A percentile compares a stretch with the other conserved stretches of the same genome.
phyloP scores from a whole-genome alignment of 2,113 vertebrate species.

The Calonectris borealis region DNA sequence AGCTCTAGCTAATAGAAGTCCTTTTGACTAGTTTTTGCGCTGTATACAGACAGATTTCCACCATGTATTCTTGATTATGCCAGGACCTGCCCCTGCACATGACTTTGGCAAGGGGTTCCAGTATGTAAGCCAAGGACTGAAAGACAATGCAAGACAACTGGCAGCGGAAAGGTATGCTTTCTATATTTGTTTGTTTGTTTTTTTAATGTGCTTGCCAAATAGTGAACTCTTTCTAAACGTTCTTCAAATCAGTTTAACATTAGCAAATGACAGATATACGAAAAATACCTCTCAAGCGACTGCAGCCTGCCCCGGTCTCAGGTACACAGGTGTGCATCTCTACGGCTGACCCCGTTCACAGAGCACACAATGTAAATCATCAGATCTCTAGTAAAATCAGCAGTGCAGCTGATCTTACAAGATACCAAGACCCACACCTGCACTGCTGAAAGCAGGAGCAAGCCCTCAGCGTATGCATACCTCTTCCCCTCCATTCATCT shows the following conservation, averaged over 20 bases:
- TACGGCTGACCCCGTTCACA: not conserved
- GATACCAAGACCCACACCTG: slow-evolving; percentile 1
- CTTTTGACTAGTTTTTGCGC: not conserved
- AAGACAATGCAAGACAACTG: not conserved
- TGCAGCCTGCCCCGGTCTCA: not conserved
- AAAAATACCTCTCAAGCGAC: not conserved
- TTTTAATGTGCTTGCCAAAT: not conserved
- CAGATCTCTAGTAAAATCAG: slow-evolving; percentile 19
- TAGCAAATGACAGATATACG: not conserved
- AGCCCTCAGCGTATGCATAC: not conserved
- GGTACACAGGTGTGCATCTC: not conserved
- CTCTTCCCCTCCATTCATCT: not conserved
- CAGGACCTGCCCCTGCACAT: not conserved
- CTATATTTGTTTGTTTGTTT: fast-evolving
- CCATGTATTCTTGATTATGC: no score
- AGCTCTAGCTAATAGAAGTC: not conserved
- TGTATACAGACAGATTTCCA: not conserved
- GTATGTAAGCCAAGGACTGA: not conserved
- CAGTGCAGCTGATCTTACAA: not conserved
- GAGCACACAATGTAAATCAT: not conserved
- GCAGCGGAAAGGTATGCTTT: not conserved
- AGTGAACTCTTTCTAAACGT: not conserved
- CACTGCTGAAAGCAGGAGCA: not conserved
- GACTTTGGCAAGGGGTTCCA: not conserved
- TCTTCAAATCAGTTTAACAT: not conserved